Evolutionary conservation across 2,888 invertebrate genomes (phyloP).

Genomic region (Tachina fera): DNA sequence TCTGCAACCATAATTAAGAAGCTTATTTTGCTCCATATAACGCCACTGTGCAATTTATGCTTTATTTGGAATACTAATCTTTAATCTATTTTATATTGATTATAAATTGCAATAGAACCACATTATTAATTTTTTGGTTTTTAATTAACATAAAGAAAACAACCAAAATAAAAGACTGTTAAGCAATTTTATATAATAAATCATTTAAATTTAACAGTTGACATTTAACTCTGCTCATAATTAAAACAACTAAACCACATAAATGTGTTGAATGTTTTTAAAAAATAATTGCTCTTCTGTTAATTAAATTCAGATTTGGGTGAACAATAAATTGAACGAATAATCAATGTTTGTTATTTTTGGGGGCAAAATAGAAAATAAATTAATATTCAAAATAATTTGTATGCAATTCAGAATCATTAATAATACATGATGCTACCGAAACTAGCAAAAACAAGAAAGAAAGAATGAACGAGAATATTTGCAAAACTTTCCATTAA

Average conservation of each 20-base stretch:
- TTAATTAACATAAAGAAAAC: too few relatives aligned
- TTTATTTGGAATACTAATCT: too few relatives aligned
- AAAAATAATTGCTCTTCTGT: conserved; percentile 5
- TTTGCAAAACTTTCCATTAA: conserved; percentile 66
- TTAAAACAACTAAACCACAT: too few relatives aligned
- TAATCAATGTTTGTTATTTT: conserved; percentile 40
- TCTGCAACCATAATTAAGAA: too few relatives aligned
- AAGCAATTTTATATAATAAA: not conserved
- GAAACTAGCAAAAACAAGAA: conserved; percentile 39
- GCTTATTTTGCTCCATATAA: too few relatives aligned
- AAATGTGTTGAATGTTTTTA: not conserved
- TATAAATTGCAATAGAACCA: too few relatives aligned
- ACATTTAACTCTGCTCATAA: not conserved
- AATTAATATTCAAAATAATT: conserved; percentile 61
- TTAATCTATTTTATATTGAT: too few relatives aligned
- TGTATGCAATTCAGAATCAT: conserved; percentile 62
- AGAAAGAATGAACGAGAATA: conserved; percentile 28
- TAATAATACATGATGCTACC: conserved; percentile 60
- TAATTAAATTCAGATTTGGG: conserved; percentile 10
- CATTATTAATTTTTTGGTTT: too few relatives aligned
- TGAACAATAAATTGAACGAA: not conserved
- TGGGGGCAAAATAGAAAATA: conserved; percentile 14
- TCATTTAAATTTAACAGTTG: conserved; percentile 1
- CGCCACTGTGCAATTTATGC: too few relatives aligned
- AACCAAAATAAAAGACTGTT: too few relatives aligned